A percentile compares a stretch with the other conserved stretches of the same genome.
Conservation (phyloP, 2,797 vertebrate species). For the Lacerta bilineata region DNA sequence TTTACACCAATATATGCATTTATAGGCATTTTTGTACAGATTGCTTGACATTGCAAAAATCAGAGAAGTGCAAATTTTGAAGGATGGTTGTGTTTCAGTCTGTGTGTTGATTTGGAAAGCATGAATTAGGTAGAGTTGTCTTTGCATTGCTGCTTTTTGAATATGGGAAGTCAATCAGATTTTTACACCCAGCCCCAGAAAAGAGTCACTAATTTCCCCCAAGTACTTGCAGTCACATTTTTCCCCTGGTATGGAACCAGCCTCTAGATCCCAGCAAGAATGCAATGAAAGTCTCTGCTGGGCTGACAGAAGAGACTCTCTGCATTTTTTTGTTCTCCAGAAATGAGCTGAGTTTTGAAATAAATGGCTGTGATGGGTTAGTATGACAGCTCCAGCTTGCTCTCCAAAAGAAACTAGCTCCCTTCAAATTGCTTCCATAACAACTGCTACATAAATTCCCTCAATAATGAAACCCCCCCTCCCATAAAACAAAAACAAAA, state of each 20-base stretch:
- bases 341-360: neutral
- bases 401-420: neutral
- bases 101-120: too few relatives aligned
- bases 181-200: too few relatives aligned
- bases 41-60: too few relatives aligned
- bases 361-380: neutral
- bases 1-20: too few relatives aligned
- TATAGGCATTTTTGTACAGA: too few relatives aligned
- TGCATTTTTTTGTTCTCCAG: too few relatives aligned
- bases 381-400: neutral
- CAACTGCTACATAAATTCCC: neutral
- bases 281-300: neutral
- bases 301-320: neutral
- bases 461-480: neutral
- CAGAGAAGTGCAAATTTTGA: too few relatives aligned
- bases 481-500: neutral
- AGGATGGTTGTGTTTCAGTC: too few relatives aligned
- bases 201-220: neutral
- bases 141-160: too few relatives aligned
- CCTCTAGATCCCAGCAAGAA: neutral
- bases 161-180: too few relatives aligned
- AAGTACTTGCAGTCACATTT: neutral
- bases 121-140: too few relatives aligned
- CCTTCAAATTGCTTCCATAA: conserved; percentile 4
- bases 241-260: neutral